phyloP scores from a whole-genome alignment of 2,797 vertebrate genomes.

The Danio choprae region DNA sequence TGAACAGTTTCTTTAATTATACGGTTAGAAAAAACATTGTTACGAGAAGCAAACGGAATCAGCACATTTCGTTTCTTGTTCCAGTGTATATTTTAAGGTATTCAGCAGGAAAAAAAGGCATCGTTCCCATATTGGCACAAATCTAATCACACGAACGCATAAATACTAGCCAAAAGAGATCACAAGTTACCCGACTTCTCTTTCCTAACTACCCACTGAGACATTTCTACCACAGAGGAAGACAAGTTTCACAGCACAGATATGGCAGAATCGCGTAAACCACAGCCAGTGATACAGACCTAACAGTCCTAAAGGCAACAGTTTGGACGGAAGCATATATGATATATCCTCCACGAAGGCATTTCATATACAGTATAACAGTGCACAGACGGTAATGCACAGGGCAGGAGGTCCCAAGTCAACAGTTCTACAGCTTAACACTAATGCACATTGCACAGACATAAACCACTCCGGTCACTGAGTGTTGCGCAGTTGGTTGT shows the following conservation, averaged over 20 bases:
- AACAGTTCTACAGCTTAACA: conserved; percentile 33
- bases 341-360: conserved; percentile 60
- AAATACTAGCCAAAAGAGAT: conserved; percentile 71
- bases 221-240: conserved; percentile 61
- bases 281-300: conserved; percentile 53
- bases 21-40: background rate
- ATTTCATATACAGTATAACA: conserved; percentile 55
- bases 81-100: conserved; percentile 78
- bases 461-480: conserved; percentile 64
- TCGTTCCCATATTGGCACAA: conserved; percentile 67
- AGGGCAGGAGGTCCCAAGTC: conserved; percentile 19
- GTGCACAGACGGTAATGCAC: background rate
- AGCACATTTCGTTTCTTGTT: conserved; percentile 66
- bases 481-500: conserved; percentile 80
- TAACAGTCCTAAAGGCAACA: conserved; percentile 56
- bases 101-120: conserved; percentile 80
- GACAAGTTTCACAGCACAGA: conserved; percentile 65
- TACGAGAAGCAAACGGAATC: background rate
- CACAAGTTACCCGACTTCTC: conserved; percentile 24
- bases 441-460: conserved; percentile 16
- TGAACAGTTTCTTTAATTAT: conserved; percentile 16
- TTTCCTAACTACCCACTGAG: conserved; percentile 58
- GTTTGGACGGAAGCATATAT: conserved; percentile 39
- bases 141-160: conserved; percentile 68
- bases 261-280: conserved; percentile 49